Evolutionary conservation across 2,888 invertebrate species (phyloP).

Genomic region (Lacanobia wlatinum): DNA sequence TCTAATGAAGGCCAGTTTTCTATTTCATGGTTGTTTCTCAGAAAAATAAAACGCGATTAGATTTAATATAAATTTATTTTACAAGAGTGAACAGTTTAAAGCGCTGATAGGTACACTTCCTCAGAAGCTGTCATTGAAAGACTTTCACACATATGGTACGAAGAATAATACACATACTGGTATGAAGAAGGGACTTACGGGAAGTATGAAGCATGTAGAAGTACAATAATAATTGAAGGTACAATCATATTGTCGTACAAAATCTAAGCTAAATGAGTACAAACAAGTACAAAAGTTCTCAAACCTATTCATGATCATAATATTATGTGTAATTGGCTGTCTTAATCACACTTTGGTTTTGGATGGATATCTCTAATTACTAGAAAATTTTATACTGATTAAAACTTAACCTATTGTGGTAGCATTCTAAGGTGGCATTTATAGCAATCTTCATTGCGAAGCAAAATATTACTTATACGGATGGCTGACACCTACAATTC

Average conservation of each 20-base stretch:
- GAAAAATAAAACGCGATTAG: constrained; percentile 65
- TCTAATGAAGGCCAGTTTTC: too few relatives aligned
- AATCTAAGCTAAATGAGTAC: constrained; percentile 74
- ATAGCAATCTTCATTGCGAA: neutral
- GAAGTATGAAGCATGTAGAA: constrained; percentile 53
- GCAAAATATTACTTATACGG: constrained; percentile 11
- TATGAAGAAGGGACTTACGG: constrained; percentile 40
- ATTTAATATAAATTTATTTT: constrained; percentile 82
- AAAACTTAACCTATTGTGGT: constrained; percentile 1
- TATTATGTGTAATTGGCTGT: constrained; percentile 31
- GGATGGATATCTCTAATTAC: constrained; percentile 38
- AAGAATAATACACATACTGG: too few relatives aligned
- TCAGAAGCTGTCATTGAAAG: constrained; percentile 70
- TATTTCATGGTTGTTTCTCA: too few relatives aligned
- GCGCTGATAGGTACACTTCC: constrained; percentile 75
- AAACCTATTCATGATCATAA: constrained; percentile 50
- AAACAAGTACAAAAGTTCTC: constrained; percentile 70
- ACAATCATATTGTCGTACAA: constrained; percentile 70
- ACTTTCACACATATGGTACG: too few relatives aligned
- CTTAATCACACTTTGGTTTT: constrained; percentile 50
- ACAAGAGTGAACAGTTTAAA: constrained; percentile 79
- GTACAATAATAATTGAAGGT: constrained; percentile 50
- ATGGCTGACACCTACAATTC: neutral
- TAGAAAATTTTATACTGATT: constrained; percentile 6
- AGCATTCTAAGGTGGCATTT: neutral